Evolutionary conservation across 2,113 vertebrate species (phyloP), one percentile per base, ranked within the genome.

Genomic region (Hepsetus odoe): DNA sequence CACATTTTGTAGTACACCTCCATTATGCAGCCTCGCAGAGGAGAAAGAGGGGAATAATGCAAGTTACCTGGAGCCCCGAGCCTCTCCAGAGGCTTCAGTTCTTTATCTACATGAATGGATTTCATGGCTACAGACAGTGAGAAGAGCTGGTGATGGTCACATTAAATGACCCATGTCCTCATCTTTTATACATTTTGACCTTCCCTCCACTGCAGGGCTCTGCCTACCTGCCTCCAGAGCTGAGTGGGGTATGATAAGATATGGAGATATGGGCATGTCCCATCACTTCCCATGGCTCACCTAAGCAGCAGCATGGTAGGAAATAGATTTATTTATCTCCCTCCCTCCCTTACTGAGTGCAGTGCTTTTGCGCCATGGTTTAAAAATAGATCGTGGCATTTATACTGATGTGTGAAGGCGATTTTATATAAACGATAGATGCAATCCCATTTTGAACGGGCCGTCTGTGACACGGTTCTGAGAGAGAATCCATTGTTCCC

Each of bases 171-270:
- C 77, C 67, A 72, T 72, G 74, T 76, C 67, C 74, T 80, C 81
- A 80, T 83, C 72, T 83, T 83, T 83, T 72, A 80, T 76, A 83
- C 77, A 83, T 83, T 59, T 26, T 67, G 72, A 72, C 77, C 77
- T 49, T 70, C 65, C 68, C 42, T 75, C 61, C 62, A 30, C 24
- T 1, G 59, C 73, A 26, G 24, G 69, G 66, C 68, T 70, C 68
- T 59, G 67, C 77, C 73, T 70, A 26, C 72, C 72, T 24, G 30
- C 81, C 32, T 80, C 66, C 1, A 13, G 42, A 65, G 72, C 72
- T 79, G 59, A 80, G 74, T 64, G 72, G 44, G 42, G 42, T 74
- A 78, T 53, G 81, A 83, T 80, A 83, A 66, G 65, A 79, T 72
- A 79, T 72, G 72, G 66, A 80, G 81, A 83, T 79, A 79, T 42